Evolutionary conservation across 2,888 invertebrate genomes (phyloP).

Genomic region (Ptychoptera albimana): DNA sequence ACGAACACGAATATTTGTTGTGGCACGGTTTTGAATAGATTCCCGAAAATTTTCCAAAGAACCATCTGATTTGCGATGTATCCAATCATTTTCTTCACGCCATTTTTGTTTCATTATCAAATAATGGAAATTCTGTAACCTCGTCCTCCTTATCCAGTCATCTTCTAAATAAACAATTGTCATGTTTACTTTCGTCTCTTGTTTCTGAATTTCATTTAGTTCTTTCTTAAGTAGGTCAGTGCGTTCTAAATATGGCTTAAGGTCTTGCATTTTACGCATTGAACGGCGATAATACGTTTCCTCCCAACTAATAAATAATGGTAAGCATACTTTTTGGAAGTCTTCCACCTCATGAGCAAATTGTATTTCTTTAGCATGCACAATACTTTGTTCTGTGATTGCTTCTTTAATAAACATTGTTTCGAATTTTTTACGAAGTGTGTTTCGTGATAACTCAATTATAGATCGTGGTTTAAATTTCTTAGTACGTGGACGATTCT

Average conservation of each 20-base stretch:
- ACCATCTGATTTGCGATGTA: conserved; percentile 16
- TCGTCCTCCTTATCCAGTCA: conserved; percentile 23
- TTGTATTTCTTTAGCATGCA: conserved; percentile 21
- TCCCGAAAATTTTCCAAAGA: conserved; percentile 19
- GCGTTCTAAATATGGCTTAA: conserved; percentile 21
- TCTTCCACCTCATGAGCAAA: conserved; percentile 21
- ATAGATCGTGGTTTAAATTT: conserved; percentile 21
- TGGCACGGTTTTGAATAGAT: conserved; percentile 11
- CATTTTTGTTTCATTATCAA: conserved; percentile 25
- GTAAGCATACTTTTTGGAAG: conserved; percentile 18
- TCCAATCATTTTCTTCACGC: conserved; percentile 26
- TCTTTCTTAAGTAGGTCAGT: conserved; percentile 21
- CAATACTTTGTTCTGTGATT: conserved; percentile 19
- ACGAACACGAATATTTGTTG: conserved; percentile 17
- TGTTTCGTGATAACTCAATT: conserved; percentile 19
- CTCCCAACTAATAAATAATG: conserved; percentile 25
- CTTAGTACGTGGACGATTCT: conserved; percentile 19
- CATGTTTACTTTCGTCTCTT: conserved; percentile 22
- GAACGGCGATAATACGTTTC: conserved; percentile 19
- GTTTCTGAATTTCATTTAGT: conserved; percentile 16
- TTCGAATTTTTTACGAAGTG: conserved; percentile 24
- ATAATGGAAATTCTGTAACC: conserved; percentile 29
- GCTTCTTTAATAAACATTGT: conserved; percentile 19
- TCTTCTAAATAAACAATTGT: conserved; percentile 27
- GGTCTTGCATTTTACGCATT: conserved; percentile 5